Evolutionary conservation across 2,888 invertebrate genomes (phyloP).

Genomic region (Gandaritis pyraliata): DNA sequence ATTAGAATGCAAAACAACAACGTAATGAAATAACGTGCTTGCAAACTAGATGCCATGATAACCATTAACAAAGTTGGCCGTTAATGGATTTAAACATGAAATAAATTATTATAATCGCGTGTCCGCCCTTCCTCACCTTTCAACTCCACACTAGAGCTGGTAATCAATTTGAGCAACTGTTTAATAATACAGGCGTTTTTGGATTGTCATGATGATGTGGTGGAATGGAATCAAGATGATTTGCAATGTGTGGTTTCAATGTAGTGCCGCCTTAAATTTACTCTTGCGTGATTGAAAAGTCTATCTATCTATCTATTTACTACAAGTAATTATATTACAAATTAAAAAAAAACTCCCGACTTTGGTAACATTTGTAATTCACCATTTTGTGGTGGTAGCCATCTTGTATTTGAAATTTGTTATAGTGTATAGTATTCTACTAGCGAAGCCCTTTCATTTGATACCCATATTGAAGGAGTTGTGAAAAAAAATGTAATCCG

Average conservation of each 20-base stretch:
- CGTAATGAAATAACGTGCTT: slow-evolving; percentile 23
- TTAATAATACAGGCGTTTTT: slow-evolving; percentile 20
- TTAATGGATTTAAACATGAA: slow-evolving; percentile 36
- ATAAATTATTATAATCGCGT: slow-evolving; percentile 41
- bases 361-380: no score
- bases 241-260: not conserved
- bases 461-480: no score
- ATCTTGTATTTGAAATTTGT: no score
- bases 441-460: no score
- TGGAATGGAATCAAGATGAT: slow-evolving; percentile 9
- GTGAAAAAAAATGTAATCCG: no score
- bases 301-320: no score
- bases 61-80: slow-evolving; percentile 30
- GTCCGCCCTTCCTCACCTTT: slow-evolving; percentile 33
- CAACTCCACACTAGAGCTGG: slow-evolving; percentile 31
- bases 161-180: slow-evolving; percentile 30
- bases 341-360: no score
- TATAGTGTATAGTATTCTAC: no score
- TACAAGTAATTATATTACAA: no score
- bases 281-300: no score
- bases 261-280: no score
- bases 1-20: slow-evolving; percentile 23
- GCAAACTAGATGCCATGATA: slow-evolving; percentile 33
- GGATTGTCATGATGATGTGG: slow-evolving; percentile 22
- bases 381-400: no score